Base-by-base conservation (phyloP, 2,113 vertebrate species). In the Arvicanthis niloticus region DNA sequence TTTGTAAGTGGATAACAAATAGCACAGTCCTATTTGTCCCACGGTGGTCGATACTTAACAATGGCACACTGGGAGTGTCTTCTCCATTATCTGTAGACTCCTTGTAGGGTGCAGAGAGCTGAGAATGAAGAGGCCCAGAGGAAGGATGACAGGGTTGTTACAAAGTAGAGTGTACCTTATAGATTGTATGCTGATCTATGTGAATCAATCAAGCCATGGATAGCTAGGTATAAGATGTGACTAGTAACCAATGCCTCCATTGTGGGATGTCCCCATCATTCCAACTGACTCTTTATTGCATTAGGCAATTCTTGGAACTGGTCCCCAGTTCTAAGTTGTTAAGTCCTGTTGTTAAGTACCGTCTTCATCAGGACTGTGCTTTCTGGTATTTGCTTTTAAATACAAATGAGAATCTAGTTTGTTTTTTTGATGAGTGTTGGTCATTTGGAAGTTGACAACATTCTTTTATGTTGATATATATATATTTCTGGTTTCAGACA, bases 351-450 rank as follows among this genome's bases (percentile, higher is more conserved):
- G 29, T 65, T 93, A 91, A 95, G 86, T 65, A 37, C 37, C 45
- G 42, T 85, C 94, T 96, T 96, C 81, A 93, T 91, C 94, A 93
- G 93, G 58, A 94, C 94, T 68, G 65, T 67, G 80, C 91, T 91
- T 94, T 68, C 96, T 91, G 72, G 51, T 40, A n/a, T 93, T 91
- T 90, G 88, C 58, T 94, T 91, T 94, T 87, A 94, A 94, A 92
- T 58, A 81, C 12, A 89, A 93, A 94, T 91, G 93, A 91, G 85
- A 78, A 91, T 96, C 93, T 58, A 90, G 70, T 90, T 97, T 97
- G 87, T 91, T 94, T 89, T 90, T 96, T 65, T 40, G 95, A 81
- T 73, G 76, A 77, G 51, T 93, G 78, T n/a, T 91, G 96, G 94
- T 37, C 65, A 37, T 48, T 96, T 48, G 75, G 78, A 87, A 93